Percentiles rank a stretch among this genome's conserved stretches.
phyloP scores from a whole-genome alignment of 2,888 invertebrate genomes.

The Drosophila siamana region DNA sequence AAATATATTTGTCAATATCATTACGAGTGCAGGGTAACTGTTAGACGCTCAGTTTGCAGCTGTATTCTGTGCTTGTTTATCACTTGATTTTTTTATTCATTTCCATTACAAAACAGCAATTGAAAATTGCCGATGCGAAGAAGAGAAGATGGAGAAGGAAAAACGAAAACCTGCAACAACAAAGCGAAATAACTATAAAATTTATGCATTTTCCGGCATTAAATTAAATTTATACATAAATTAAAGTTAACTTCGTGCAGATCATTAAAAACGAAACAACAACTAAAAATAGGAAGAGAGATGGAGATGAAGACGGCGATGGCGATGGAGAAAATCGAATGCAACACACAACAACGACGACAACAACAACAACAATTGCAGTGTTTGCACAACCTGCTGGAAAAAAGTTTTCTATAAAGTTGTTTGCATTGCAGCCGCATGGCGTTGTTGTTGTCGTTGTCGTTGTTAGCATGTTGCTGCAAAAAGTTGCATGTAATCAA shows the following conservation, averaged over 20 bases:
- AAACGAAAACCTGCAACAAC: slow-evolving; percentile 4
- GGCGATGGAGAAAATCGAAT: slow-evolving; percentile 13
- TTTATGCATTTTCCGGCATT: slow-evolving; percentile 79
- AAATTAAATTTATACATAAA: slow-evolving; percentile 81
- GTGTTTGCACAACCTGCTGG: slow-evolving; percentile 55
- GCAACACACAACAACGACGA: slow-evolving; percentile 17
- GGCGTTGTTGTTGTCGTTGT: slow-evolving; percentile 33
- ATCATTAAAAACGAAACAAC: slow-evolving; percentile 68
- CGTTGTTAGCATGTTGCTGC: slow-evolving; percentile 50
- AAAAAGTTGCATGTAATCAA: slow-evolving; percentile 63
- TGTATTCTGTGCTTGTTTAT: slow-evolving; percentile 3
- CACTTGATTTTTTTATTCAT: slow-evolving; percentile 29
- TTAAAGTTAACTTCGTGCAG: slow-evolving; percentile 80
- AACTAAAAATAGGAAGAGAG: slow-evolving; percentile 19
- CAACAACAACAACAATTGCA: slow-evolving; percentile 31
- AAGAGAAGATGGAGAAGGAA: slow-evolving; percentile 7
- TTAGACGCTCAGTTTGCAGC: not conserved
- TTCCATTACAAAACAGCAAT: slow-evolving; percentile 59
- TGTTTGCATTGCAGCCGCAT: slow-evolving; percentile 64
- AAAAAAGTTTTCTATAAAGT: slow-evolving; percentile 54
- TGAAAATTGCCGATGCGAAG: slow-evolving; percentile 36
- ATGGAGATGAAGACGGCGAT: too few species aligned
- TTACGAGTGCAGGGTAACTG: not conserved
- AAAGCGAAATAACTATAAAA: slow-evolving; percentile 35
- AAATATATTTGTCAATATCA: not conserved